Conservation (phyloP, 2,797 vertebrate genomes). For the Acestrorhynchus altus region DNA sequence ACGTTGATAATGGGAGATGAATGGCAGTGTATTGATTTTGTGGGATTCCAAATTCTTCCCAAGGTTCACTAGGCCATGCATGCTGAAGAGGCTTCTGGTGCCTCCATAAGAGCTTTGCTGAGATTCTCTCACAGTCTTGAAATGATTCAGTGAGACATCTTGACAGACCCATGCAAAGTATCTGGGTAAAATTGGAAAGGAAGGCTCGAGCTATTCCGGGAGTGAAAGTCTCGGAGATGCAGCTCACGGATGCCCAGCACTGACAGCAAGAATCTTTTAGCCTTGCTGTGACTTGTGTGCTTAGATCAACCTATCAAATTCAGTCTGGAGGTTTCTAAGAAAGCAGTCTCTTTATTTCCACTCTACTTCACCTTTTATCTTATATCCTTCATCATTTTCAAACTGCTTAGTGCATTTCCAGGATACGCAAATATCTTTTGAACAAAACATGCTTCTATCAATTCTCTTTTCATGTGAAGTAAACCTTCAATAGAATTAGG, state of each 20-base stretch:
- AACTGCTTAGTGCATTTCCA: not conserved
- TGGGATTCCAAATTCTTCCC: not conserved
- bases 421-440: too few species aligned
- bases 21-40: not conserved
- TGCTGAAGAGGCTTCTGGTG: not conserved
- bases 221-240: constrained; percentile 22
- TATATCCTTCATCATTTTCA: constrained; percentile 9
- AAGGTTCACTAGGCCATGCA: not conserved
- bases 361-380: constrained; percentile 11
- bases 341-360: constrained; percentile 39
- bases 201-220: constrained; percentile 26
- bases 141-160: constrained; percentile 35
- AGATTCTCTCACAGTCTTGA: not conserved
- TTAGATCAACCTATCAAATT: constrained; percentile 52
- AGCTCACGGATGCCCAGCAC: constrained; percentile 5
- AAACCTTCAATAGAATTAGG: too few species aligned
- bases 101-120: constrained; percentile 4
- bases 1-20: constrained; percentile 10
- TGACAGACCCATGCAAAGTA: constrained; percentile 36
- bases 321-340: constrained; percentile 26
- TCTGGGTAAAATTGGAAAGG: constrained; percentile 37
- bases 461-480: too few species aligned
- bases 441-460: too few species aligned
- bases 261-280: constrained; percentile 53
- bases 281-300: constrained; percentile 48